phyloP scores from a whole-genome alignment of 2,888 invertebrate species.

The Nesidiocoris tenuis region DNA sequence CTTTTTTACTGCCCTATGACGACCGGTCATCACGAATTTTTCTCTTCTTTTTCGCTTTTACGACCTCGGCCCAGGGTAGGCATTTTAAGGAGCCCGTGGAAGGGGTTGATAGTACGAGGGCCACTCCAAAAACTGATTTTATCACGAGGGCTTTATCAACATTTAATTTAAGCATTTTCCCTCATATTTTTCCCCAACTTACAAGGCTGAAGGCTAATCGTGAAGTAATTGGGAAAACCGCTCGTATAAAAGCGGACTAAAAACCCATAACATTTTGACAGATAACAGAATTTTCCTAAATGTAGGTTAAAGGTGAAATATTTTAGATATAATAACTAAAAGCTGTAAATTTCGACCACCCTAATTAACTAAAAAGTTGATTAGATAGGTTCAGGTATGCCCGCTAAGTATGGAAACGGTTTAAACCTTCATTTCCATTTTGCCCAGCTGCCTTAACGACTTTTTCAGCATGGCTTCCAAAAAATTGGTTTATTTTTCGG shows the following conservation, averaged over 20 bases:
- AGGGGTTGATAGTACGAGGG: neutral
- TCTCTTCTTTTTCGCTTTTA: conserved; percentile 1
- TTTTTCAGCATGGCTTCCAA: no score
- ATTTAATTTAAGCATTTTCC: conserved; percentile 9
- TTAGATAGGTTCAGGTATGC: no score
- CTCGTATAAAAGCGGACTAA: neutral
- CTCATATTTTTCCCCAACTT: neutral
- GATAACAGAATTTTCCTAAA: neutral
- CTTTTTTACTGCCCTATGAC: conserved; percentile 12
- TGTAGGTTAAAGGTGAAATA: neutral
- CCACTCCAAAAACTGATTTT: no score
- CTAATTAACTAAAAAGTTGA: no score
- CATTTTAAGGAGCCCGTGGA: neutral
- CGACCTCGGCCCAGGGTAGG: conserved; percentile 2
- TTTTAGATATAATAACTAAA: no score
- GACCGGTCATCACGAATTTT: conserved; percentile 16
- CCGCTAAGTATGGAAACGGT: no score
- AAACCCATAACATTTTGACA: neutral
- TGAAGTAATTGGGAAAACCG: neutral
- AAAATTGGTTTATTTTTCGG: no score
- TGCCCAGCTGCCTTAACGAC: no score
- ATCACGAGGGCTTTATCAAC: neutral
- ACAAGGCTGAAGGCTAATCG: neutral
- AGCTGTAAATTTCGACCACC: no score
- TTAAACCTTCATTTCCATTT: no score